Evolutionary conservation across 2,113 vertebrate genomes (phyloP).

Genomic region (Cephalopterus ornatus): DNA sequence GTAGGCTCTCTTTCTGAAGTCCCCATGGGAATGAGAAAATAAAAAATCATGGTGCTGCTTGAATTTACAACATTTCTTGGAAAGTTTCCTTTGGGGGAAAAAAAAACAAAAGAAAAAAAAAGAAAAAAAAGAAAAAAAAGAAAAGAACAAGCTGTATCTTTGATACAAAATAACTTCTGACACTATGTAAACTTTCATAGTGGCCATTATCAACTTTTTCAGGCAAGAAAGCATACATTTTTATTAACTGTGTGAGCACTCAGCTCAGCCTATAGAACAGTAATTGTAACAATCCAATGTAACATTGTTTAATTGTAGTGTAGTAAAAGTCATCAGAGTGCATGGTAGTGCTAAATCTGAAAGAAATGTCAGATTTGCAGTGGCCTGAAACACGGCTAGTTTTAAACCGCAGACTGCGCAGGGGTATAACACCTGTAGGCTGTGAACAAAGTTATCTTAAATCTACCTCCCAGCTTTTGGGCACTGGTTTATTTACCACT

Average conservation of each 20-base stretch:
- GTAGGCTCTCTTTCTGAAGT: not conserved
- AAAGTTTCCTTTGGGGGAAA: not conserved
- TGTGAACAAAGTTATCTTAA: not conserved
- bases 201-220: not conserved
- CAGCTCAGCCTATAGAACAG: not conserved
- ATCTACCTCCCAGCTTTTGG: not conserved
- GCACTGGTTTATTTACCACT: not conserved
- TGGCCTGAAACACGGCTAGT: not conserved
- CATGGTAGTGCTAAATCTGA: not conserved
- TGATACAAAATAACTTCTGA: not conserved
- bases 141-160: not conserved
- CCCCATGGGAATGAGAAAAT: not conserved
- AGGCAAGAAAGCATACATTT: not conserved
- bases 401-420: not conserved
- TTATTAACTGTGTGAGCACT: not conserved
- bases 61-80: not conserved
- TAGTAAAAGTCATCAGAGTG: not conserved
- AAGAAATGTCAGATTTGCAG: not conserved
- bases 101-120: not conserved
- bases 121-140: no score
- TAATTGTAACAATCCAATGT: not conserved
- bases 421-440: not conserved
- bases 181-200: not conserved
- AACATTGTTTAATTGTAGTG: not conserved
- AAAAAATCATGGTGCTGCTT: not conserved